Evolutionary conservation across 2,113 vertebrate genomes (phyloP), one percentile per base, ranked within the genome.

Genomic region (Anhinga rufa): DNA sequence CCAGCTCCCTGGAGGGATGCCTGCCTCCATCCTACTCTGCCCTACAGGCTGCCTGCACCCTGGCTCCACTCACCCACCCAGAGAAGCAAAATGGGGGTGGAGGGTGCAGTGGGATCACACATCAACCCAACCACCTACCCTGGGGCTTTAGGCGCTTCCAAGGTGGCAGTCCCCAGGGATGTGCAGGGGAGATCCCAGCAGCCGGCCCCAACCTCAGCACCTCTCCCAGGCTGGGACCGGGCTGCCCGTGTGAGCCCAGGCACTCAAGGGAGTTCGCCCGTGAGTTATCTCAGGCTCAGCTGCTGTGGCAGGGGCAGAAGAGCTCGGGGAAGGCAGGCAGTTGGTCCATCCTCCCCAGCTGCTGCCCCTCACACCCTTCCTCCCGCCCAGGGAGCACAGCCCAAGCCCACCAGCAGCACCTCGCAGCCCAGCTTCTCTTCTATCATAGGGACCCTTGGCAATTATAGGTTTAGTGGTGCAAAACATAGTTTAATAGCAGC

Each of bases 141-240:
- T 0, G 2, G 54, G 64, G n/a, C 36, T 26, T 34, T 4, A 2
- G 57, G 28, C 0, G 4, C 48, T 54, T 46, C 28, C 0, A 0
- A 16, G 36, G 20, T 11, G 51, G 9, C 36, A 2, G 5, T 22
- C 40, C 46, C 62, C 65, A 22, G 54, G 78, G 58, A 17, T 2
- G 24, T 1, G 2, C 7, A 12, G 64, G 51, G 48, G 44, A 34
- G 24, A n/a, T 17, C 16, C 48, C 13, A 25, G 46, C 60, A 66
- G 20, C 25, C 10, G 2, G 28, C 42, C 51, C 57, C 10, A 4
- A n/a, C 62, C 69, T 6, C 4, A 1, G 90, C 54, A 2, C 32
- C 19, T 65, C 77, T 75, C 16, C 10, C 54, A 13, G 85, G 24
- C 54, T 58, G 70, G 60, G 60, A n/a, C 22, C 0, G 2, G 12